phyloP scores from a whole-genome alignment of 2,113 vertebrate genomes.

The Gulo gulo region DNA sequence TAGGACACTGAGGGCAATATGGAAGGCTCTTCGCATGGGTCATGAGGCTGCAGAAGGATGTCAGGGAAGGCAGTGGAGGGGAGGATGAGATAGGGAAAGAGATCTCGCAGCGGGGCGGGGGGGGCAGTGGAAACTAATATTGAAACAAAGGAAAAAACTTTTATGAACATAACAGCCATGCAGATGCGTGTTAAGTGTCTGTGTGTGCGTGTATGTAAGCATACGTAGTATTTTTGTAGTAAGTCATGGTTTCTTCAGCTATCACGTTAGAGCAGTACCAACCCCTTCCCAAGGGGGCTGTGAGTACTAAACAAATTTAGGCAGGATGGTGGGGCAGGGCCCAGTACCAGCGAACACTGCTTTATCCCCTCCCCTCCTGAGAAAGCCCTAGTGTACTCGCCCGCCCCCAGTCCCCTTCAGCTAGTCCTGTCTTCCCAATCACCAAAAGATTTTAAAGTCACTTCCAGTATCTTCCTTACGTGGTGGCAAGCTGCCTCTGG shows the following conservation, averaged over 20 bases:
- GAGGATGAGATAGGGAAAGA: background rate
- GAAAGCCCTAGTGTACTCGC: background rate
- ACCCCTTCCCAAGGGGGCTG: background rate
- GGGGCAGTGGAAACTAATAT: background rate
- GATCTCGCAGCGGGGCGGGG: background rate
- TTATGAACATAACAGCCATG: background rate
- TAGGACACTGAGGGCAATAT: background rate
- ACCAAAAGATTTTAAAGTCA: background rate
- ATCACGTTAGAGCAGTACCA: background rate
- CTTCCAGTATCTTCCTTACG: background rate
- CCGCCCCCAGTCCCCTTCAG: background rate
- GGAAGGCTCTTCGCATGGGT: background rate
- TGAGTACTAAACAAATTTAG: background rate
- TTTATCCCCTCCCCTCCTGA: background rate
- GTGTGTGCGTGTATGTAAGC: background rate
- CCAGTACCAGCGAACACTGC: background rate
- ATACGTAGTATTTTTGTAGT: background rate
- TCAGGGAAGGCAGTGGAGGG: background rate
- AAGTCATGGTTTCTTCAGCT: background rate
- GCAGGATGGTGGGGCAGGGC: background rate
- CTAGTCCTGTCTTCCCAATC: background rate
- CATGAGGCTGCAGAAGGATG: background rate
- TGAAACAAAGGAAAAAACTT: background rate
- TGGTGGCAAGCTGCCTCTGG: background rate
- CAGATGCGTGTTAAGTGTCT: background rate